Evolutionary conservation across 2,888 invertebrate genomes (phyloP), one percentile per base, ranked within the genome.

Genomic region (Limnephilus marmoratus): DNA sequence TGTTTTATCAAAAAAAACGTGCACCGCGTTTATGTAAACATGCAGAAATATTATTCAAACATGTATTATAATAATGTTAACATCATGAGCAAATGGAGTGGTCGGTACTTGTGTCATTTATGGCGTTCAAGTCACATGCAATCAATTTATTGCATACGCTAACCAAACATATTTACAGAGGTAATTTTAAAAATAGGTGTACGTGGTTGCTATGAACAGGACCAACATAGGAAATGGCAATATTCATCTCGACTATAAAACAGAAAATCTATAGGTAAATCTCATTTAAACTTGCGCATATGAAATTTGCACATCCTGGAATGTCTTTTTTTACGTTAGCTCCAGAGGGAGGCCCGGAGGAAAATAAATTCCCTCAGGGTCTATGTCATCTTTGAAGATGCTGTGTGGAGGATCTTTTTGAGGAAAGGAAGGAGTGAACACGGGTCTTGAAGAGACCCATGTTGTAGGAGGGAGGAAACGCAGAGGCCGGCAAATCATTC

Each of bases 71-170:
- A 68, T 68, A 68, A 68, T 18, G 18, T 18, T 18, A 18, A 68
- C 24, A 18, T 15, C 53, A 68, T 68, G 53, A 68, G 24, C 53
- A 68, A 68, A 18, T 5, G 5, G 5, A 68, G 53, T 68, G 53
- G 53, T 24, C 2, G 24, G 53, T 68, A 68, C 53, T 68, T 24
- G 24, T 1, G 24, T 68, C 24, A 7, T 53, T 53, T 53, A 68
- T 18, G 83, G 83, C 83, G 11, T 41, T 11, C 85, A 80, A 68
- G 41, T 88, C 88, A 88, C 88, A 88, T 80, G 88, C 53, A 68
- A 88, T 88, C 88, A 88, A 88, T 88, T 88, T 80, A 49, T 18
- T 68, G 53, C 86, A 86, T 24, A 7, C 85, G 31, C 18, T 34
- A 68, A 88, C 31, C 24, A 24, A 80, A n/a, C 15, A 24, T 88